Base-by-base conservation (phyloP, 37 sponge, comb jelly and placozoan genomes). In the Oscarella lobularis region DNA sequence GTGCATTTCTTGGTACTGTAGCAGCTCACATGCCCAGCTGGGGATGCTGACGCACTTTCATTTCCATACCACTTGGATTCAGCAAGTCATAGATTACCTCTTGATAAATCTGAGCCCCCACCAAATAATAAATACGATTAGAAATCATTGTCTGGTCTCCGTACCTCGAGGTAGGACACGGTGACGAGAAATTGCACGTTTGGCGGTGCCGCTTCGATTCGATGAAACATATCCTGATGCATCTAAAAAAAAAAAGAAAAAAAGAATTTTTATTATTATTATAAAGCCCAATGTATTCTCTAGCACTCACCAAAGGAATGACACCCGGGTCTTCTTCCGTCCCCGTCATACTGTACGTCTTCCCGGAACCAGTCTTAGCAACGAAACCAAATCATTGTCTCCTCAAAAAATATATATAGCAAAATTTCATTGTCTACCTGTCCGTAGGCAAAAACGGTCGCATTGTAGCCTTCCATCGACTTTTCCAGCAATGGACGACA, bases 11-110 rank as follows among this genome's bases (percentile, higher is more conserved):
- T 31, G 2, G n/a, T n/a, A 2, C 33, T 30, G 30, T 3, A 9
- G n/a, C n/a, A 1, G 36, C 76, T 75, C 33, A 75, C 76, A 75
- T 40, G 32, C 76, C 76, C 41, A 75, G 76, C 32, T 39, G 31
- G 9, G 76, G 76, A 37, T 75, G 76, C 55, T 75, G 76, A 2
- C 76, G 29, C 35, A 75, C 5, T 40, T 75, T 75, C 76, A 75
- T 75, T 30, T 75, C 76, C 6, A 60, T 75, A 30, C 76, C 76
- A 9, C 2, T 2, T 32, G 76, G 76, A 66, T 75, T 75, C 55
- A 75, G 60, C 6, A 75, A 66, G 55, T 75, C 76, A 75, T 75
- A 41, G n/a, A 75, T 37, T 2, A 75, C 76, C 33, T 75, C 76
- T 35, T 75, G 76, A 4, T 75, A 75, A 2, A 75, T 75, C 76